Base-by-base conservation (phyloP, 2,888 invertebrate species). In the Eledona agricola region DNA sequence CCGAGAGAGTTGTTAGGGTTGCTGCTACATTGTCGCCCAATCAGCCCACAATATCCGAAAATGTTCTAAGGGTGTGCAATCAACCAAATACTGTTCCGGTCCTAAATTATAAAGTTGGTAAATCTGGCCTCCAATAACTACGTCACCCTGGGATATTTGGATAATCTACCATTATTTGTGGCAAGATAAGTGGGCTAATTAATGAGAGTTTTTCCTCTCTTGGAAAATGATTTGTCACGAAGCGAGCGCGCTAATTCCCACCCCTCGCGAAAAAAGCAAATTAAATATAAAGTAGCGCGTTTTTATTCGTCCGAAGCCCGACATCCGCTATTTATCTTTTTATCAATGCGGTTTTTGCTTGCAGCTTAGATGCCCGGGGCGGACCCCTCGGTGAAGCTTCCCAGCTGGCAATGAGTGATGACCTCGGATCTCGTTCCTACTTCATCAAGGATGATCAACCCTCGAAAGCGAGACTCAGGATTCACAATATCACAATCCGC, bases 341-440 rank as follows among this genome's bases (percentile, higher is more conserved):
- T 61, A 51, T 51, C 51, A 45, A 37, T 51, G 45, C 29, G 37
- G 42, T 52, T 64, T 60, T 66, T 64, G 60, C 46, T 76, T 76
- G 12, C 78, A 91, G 91, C 65, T 81, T 91, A 77, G 91, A 91
- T 77, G 90, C 90, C 64, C 80, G 91, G 64, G 85, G 83, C 58
- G 87, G 87, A 3, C 84, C 86, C 11, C 80, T 90, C 52, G 78
- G 78, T 58, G 72, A 79, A 63, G 85, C 85, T 4, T 82, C 85
- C 32, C 91, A 92, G 73, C 86, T 89, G 79, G 88, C 90, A 17
- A 85, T 88, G 60, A 87, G 87, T 62, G 87, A 88, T 63, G 89
- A 89, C 70, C 83, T 90, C 58, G 91, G 90, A 4, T 81, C 85
- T 28, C 79, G 90, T 31, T 83, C 88, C 13, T 88, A 88, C 77